A percentile compares a stretch with the other conserved stretches of the same genome.
These are phyloP conservation scores for Macrotus californicus DNA, from an alignment of 2,113 vertebrate genomes.

Conservation along the genomic window DNA sequence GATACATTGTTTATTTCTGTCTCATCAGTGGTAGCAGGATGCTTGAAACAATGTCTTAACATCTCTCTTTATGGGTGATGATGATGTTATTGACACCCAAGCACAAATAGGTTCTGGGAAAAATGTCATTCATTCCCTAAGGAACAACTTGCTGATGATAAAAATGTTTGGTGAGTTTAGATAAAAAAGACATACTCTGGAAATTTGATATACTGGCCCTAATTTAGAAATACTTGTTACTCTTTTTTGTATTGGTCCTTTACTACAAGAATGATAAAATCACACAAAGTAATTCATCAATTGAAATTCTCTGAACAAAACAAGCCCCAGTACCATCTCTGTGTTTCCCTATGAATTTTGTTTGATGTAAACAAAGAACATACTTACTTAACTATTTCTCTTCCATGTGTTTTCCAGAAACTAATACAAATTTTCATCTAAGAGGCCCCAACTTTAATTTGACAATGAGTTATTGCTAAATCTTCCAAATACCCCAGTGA, in stretches of 20 bases:
- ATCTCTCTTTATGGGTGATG: background rate
- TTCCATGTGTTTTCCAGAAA: conserved; percentile 13
- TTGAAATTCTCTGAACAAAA: conserved; percentile 1
- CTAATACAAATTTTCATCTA: background rate
- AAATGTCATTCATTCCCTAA: background rate
- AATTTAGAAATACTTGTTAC: background rate
- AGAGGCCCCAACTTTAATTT: background rate
- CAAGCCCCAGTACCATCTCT: background rate
- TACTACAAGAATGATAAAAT: background rate
- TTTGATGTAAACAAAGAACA: background rate
- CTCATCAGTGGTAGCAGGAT: background rate
- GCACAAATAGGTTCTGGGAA: background rate
- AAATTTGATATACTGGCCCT: background rate
- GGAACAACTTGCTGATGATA: background rate
- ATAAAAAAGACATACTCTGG: background rate
- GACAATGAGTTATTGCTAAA: background rate
- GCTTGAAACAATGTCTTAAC: background rate
- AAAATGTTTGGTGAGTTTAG: background rate
- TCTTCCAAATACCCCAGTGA: background rate
- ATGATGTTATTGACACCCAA: background rate
- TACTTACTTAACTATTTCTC: background rate
- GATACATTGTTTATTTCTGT: background rate
- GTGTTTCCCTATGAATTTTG: background rate
- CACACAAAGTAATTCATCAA: background rate
- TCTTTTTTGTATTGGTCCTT: background rate